Conservation (phyloP, 2,797 vertebrate genomes). For the Enteromius radiatus region DNA sequence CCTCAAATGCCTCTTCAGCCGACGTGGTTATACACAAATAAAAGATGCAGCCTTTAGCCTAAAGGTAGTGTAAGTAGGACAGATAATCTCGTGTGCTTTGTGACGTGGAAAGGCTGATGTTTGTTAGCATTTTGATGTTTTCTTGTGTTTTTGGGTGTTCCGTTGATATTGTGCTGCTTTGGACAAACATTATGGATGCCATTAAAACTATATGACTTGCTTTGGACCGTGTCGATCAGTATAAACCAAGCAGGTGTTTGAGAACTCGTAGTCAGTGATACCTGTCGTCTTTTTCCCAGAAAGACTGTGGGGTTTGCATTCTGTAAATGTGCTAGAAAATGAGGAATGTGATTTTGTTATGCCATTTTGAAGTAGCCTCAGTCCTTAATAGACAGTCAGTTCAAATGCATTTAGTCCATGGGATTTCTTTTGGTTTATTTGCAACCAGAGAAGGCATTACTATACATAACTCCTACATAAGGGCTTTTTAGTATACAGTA, state of each 20-base stretch:
- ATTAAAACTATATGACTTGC: slow-evolving; percentile 49
- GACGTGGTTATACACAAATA: slow-evolving; percentile 23
- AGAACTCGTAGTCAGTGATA: slow-evolving; percentile 47
- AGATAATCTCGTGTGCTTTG: slow-evolving; percentile 54
- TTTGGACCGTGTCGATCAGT: slow-evolving; percentile 48
- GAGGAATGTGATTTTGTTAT: slow-evolving; percentile 50
- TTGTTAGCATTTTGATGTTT: slow-evolving; percentile 58
- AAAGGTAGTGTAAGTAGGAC: slow-evolving; percentile 53
- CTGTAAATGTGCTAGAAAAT: slow-evolving; percentile 56
- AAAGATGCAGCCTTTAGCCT: slow-evolving; percentile 48
- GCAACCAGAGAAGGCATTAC: slow-evolving; percentile 50
- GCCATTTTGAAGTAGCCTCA: slow-evolving; percentile 50
- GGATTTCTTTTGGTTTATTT: slow-evolving; percentile 42
- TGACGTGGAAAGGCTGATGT: slow-evolving; percentile 59
- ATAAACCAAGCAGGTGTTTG: slow-evolving; percentile 48
- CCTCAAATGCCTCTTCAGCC: slow-evolving; percentile 44
- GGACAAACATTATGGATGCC: slow-evolving; percentile 53
- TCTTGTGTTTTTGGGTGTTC: slow-evolving; percentile 59
- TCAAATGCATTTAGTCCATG: slow-evolving; percentile 39
- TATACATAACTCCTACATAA: slow-evolving; percentile 58
- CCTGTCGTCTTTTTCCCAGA: slow-evolving; percentile 51
- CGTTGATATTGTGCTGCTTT: slow-evolving; percentile 61
- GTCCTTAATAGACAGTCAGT: slow-evolving; percentile 41
- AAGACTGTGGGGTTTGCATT: slow-evolving; percentile 48
- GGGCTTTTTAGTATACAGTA: slow-evolving; percentile 61